Evolutionary conservation across 2,888 invertebrate genomes (phyloP), one percentile per base, ranked within the genome.

Genomic region (Hyppa rectilinea): DNA sequence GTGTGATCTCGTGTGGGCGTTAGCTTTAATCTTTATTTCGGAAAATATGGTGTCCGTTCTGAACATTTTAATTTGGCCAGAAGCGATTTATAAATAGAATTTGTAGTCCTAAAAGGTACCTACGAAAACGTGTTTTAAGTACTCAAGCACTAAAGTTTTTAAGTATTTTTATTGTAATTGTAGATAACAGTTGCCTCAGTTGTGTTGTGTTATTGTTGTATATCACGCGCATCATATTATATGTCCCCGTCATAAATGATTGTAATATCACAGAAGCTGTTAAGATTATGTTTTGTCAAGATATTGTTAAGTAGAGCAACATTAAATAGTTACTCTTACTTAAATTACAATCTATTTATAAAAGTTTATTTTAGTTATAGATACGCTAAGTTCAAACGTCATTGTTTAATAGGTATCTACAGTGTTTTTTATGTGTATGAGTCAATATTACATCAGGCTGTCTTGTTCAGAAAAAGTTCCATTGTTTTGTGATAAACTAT

Each of bases 201-300:
- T n/a, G n/a, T n/a, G n/a, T n/a, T n/a, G n/a, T n/a, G n/a, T n/a
- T n/a, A n/a, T n/a, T n/a, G n/a, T n/a, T 61, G 50, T 47, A 40
- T n/a, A 62, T 63, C 36, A 53, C 26, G 47, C 36, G 26, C 50
- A 43, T 71, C 36, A 55, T 72, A 64, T 53, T 36, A 61, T 36
- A 66, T n/a, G n/a, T 53, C 47, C 49, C 36, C 14, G 17, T 58
- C 17, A 52, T 62, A 72, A 68, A 78, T 65, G 59, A 81, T 82
- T 83, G 65, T 64, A 23, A 47, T 66, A 69, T 26, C 31, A 72
- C 75, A 68, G 65, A 45, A 66, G 60, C 61, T 71, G 71, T 69
- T 84, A 83, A 80, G 85, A 60, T 53, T 60, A 69, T 66, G 56
- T 71, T 82, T 65, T 29, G 64, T 83, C 38, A 81, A 82, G 66